These are phyloP conservation scores for Odontocolon sp. DNA, from an alignment of 2,888 invertebrate species.

Conservation along the genomic window DNA sequence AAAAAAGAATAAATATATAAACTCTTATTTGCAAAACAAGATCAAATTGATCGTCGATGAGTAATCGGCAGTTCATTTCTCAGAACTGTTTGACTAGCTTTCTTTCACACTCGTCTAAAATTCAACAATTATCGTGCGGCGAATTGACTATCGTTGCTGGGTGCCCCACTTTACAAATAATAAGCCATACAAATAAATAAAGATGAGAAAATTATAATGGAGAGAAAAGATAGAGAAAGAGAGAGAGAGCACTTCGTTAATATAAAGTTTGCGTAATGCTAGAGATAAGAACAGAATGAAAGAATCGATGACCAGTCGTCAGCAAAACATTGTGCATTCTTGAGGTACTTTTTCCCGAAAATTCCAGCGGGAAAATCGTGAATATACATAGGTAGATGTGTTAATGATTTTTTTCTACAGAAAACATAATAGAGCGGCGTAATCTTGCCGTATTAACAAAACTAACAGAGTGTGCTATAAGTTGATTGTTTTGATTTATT, in stretches of 20 bases:
- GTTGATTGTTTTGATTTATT: conserved; percentile 63
- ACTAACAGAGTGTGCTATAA: conserved; percentile 40
- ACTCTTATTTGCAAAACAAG: conserved; percentile 65
- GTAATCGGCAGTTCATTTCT: background rate
- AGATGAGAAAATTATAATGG: conserved; percentile 22
- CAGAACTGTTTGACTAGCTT: conserved; percentile 48
- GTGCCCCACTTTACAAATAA: background rate
- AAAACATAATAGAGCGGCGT: conserved; percentile 48
- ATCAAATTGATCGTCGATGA: conserved; percentile 21
- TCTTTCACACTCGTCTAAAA: conserved; percentile 37
- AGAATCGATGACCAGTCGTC: background rate
- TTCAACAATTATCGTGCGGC: conserved; percentile 13
- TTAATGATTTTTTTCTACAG: conserved; percentile 37
- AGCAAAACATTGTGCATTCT: background rate
- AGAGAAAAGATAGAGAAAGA: conserved; percentile 18
- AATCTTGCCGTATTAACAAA: too few relatives aligned
- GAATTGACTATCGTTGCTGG: background rate
- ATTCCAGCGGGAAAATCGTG: conserved; percentile 21
- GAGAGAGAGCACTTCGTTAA: conserved; percentile 31
- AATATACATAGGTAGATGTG: conserved; percentile 46
- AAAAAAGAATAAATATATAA: conserved; percentile 46
- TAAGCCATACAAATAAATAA: conserved; percentile 18
- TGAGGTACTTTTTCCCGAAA: background rate
- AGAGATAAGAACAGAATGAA: conserved; percentile 13
- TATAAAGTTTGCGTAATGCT: conserved; percentile 23